Evolutionary conservation across 2,113 vertebrate genomes (phyloP), one percentile per base, ranked within the genome.

Genomic region (Ailuropoda melanoleuca): DNA sequence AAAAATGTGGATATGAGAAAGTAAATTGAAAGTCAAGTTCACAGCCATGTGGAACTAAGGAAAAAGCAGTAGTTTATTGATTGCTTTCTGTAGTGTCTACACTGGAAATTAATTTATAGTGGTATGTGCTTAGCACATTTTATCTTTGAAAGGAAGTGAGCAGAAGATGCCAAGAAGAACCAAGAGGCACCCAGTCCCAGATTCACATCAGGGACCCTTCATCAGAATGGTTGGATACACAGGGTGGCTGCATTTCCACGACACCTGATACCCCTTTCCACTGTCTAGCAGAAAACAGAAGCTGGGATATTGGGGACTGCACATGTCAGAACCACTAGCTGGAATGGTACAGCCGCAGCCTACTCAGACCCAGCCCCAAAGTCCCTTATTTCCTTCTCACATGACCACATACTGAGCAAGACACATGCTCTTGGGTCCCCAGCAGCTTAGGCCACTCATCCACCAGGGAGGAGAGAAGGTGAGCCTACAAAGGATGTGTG

Each of bases 11-110:
- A 93, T 97, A 90, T 96, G n/a, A 21, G 78, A 96, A 95, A 97
- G 48, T 88, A 98, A 98, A 95, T 96, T 85, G 95, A 96, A 98
- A 98, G 97, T 92, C 26, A 88, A 80, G 92, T 89, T 98, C 93
- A 34, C 19, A 93, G 90, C 88, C 74, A 88, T 86, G 93, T 93
- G 70, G 80, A 98, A 98, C 94, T 93, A 98, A 96, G 94, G 84
- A 88, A 97, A 55, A 93, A 97, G 88, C 86, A 92, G 90, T 92
- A 37, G 3, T 34, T 96, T 78, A 86, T 74, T 80, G 94, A 90
- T 34, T 23, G 0, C 78, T 97, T 6, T 13, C 97, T 90, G 29
- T 9, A 31, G 81, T 89, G 88, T 86, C 93, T 96, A 58, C 8
- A 31, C 75, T 97, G 86, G 55, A 97, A 98, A 98, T 97, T 96